These are phyloP conservation scores for Brachyptera putata DNA, from an alignment of 2,888 invertebrate species.

Conservation along the genomic window DNA sequence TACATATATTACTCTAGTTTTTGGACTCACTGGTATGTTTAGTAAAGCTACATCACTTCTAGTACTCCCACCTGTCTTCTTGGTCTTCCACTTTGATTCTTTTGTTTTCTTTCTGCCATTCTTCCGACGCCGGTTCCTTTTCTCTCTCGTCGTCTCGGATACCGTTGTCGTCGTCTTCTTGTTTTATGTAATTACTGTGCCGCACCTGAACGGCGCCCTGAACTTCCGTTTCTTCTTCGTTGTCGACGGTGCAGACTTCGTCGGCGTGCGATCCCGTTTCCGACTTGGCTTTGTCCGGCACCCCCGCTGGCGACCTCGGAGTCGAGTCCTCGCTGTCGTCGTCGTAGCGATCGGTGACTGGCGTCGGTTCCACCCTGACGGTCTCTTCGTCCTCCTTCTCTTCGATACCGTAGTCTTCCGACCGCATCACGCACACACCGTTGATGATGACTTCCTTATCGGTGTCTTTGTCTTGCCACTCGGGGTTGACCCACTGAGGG, in stretches of 20 bases:
- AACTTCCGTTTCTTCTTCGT: conserved; percentile 42
- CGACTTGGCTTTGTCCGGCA: conserved; percentile 34
- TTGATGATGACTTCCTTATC: conserved; percentile 71
- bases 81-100: conserved; percentile 33
- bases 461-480: conserved; percentile 66
- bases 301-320: conserved; percentile 40
- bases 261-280: conserved; percentile 23
- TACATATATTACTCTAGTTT: not conserved
- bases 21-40: conserved; percentile 11
- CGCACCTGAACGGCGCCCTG: conserved; percentile 49
- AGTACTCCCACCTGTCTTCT: conserved; percentile 35
- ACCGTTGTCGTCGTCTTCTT: conserved; percentile 36
- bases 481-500: conserved; percentile 96
- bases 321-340: conserved; percentile 43
- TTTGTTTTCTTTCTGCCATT: conserved; percentile 28
- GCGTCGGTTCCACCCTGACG: conserved; percentile 70
- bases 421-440: conserved; percentile 88
- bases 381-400: conserved; percentile 59
- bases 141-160: conserved; percentile 29
- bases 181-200: conserved; percentile 41
- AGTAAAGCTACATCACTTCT: conserved; percentile 10
- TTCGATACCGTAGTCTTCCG: conserved; percentile 57
- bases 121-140: conserved; percentile 37
- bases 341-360: conserved; percentile 58
- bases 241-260: conserved; percentile 36